phyloP scores from a whole-genome alignment of 35 echinoderm and acorn worm genomes.

The Amphiura filiformis region DNA sequence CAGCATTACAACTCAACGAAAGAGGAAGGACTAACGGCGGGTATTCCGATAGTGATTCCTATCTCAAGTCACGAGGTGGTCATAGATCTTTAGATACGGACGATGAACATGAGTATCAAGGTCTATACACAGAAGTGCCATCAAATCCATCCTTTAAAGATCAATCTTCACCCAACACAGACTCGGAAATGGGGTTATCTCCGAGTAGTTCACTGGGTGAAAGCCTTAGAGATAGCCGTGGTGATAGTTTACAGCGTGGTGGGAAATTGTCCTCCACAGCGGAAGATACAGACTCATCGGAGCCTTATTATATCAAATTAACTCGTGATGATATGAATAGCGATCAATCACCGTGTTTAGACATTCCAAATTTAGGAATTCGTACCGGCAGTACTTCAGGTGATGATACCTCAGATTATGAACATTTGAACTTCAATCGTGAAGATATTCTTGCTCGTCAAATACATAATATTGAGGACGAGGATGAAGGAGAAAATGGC shows the following conservation, averaged over 20 bases:
- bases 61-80: background rate
- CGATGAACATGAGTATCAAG: slow-evolving; percentile 11
- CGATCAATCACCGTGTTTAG: background rate
- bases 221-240: background rate
- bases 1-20: background rate
- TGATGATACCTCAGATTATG: background rate
- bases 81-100: background rate
- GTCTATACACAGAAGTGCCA: background rate
- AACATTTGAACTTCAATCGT: background rate
- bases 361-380: background rate
- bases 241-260: background rate
- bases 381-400: background rate
- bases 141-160: background rate
- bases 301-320: background rate
- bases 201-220: background rate
- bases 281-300: background rate
- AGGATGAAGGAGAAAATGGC: background rate
- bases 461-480: background rate
- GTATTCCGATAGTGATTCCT: background rate
- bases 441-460: background rate
- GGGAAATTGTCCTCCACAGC: background rate
- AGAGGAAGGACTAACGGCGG: background rate
- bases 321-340: background rate
- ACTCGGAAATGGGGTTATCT: background rate
- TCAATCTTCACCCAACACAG: background rate